Base-by-base conservation (phyloP, 64 coral and sea anemone species). In the Montipora efflorescens region DNA sequence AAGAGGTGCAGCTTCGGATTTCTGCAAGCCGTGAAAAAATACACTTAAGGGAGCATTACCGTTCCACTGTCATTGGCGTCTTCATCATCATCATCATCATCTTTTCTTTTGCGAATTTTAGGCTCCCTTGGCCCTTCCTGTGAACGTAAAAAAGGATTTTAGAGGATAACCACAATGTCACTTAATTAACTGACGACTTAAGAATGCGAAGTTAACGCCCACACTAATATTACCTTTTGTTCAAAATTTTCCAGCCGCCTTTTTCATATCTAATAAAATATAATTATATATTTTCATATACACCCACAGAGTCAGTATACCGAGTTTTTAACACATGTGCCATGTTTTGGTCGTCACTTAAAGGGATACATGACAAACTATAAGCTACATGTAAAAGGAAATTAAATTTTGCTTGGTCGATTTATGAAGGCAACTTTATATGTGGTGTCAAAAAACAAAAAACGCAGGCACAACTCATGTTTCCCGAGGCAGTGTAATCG, bases 201-300 rank as follows among this genome's bases (percentile, higher is more conserved):
- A 69, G 67, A 69, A 69, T 69, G 67, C n/a, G 67, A 18, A 69
- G 13, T 70, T 70, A 70, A 70, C 67, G 67, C 67, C 18, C 67
- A 70, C 67, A 70, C 15, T 70, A 4, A 70, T 70, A 70, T 70
- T 70, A 70, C 67, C 67, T 70, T 7, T 70, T 70, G 67, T 70
- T 69, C 16, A 69, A 69, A 69, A 11, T 8, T 15, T 15, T 19
- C 67, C 15, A 70, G 12, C 67, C 67, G 67, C 67, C 67, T 70
- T 70, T 70, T 70, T 3, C 67, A 1, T 70, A 70, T 19, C 67
- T 70, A 70, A 70, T 1, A 70, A 70, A 55, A 55, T 70, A 70
- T 70, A 70, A 70, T 70, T 15, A 70, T 70, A 70, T 70, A 70
- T 70, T 19, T 70, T 70, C n/a, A 70, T 70, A 70, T 70, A 70